Base-by-base conservation (phyloP, 2,113 vertebrate genomes). In the Macquaria ambigua region DNA sequence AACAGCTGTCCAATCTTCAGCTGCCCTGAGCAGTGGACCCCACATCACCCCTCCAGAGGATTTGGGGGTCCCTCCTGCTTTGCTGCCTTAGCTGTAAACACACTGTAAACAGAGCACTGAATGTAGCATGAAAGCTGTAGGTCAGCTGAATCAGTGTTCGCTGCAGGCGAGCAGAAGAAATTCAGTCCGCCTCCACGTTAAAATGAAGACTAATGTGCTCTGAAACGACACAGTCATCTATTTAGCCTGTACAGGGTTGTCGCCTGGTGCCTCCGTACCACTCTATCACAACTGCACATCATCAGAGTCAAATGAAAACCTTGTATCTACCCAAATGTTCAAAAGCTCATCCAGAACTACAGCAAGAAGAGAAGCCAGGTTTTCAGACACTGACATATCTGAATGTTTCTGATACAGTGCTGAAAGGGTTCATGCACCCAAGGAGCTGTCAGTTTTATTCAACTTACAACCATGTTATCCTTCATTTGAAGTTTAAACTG, bases 141-240 rank as follows among this genome's bases (percentile, higher is more conserved):
- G 21, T 18, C 56, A 59, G 67, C n/a, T 21, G 16, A 72, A 34
- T 59, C 46, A 72, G 69, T 5, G 6, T 25, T 72, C 14, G 34
- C 11, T 34, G 77, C 58, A 74, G 41, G 9, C 62, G 5, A 52
- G 66, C 34, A 25, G 43, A 31, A 66, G n/a, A 81, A 79, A 75
- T 52, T 53, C 43, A 78, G 15, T 78, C 64, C 12, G 9, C 10
- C 39, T 77, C 25, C 46, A 59, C 78, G 39, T 81, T 48, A 18
- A 85, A 69, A 72, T 53, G 48, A 86, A 82, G 64, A 84, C 28
- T 94, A 93, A 95, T 82, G 90, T 88, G 94, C 96, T 25, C 46
- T 85, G 93, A 96, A 91, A 93, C 89, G 94, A 95, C 92, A 91
- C 93, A 95, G 93, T 93, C 90, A 91, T 92, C 94, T 94, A 93